Conservation (phyloP, 2,797 vertebrate genomes). For the Molossus molossus region DNA sequence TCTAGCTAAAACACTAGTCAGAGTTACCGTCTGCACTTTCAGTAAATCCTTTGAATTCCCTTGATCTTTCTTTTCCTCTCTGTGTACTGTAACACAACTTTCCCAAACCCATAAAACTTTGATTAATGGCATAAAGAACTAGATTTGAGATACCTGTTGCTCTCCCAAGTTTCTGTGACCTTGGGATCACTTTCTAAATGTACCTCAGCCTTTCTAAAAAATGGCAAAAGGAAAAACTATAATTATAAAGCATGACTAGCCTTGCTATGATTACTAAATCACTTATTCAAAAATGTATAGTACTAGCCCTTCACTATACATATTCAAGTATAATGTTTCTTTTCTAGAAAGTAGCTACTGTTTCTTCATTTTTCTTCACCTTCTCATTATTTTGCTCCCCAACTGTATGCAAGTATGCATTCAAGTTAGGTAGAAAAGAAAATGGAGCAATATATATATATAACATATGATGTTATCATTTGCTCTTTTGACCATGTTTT, state of each 20-base stretch:
- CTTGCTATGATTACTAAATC: slow-evolving; percentile 24
- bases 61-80: slow-evolving; percentile 74
- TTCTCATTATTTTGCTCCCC: neutral
- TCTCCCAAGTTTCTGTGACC: slow-evolving; percentile 70
- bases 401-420: rapidly evolving
- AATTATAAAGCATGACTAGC: slow-evolving; percentile 41
- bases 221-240: neutral
- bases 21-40: slow-evolving; percentile 83
- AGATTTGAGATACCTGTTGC: slow-evolving; percentile 83
- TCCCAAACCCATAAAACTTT: slow-evolving; percentile 80
- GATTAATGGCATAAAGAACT: slow-evolving; percentile 83
- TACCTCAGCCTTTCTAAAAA: slow-evolving; percentile 54
- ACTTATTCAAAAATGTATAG: neutral
- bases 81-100: slow-evolving; percentile 77
- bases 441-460: neutral
- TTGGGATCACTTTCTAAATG: slow-evolving; percentile 66
- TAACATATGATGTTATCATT: neutral
- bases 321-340: neutral
- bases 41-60: slow-evolving; percentile 82
- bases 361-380: neutral
- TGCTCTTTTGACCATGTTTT: neutral
- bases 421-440: neutral
- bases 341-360: neutral
- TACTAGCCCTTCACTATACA: neutral
- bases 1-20: slow-evolving; percentile 84